These are phyloP conservation scores for Plecotus auritus DNA, from an alignment of 2,113 vertebrate species.

Conservation along the genomic window DNA sequence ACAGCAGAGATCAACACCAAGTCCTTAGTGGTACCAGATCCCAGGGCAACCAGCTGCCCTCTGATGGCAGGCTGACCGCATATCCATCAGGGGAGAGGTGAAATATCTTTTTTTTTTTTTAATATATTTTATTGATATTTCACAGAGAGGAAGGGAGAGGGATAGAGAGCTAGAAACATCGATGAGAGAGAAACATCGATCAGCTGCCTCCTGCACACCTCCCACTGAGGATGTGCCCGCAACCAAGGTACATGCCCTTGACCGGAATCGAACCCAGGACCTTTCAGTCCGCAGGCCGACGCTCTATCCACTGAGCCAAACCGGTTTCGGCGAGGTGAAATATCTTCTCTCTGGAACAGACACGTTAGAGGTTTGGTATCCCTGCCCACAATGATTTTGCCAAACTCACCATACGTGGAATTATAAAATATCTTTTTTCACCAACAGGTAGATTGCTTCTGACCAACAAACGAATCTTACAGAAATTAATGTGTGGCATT, in stretches of 20 bases:
- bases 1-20: background rate
- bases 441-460: background rate
- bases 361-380: background rate
- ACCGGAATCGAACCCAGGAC: no score
- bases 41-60: background rate
- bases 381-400: background rate
- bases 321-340: no score
- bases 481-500: background rate
- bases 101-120: no score
- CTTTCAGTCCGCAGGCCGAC: no score
- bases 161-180: no score
- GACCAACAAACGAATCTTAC: background rate
- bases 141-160: no score
- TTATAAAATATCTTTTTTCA: background rate
- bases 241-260: no score
- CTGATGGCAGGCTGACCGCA: rapidly evolving
- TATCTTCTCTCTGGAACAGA: background rate
- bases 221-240: no score
- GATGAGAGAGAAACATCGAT: no score
- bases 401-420: background rate
- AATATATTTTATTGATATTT: no score
- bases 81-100: background rate
- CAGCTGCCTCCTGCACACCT: no score
- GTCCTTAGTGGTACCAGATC: background rate
- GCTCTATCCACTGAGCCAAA: no score